phyloP scores from a whole-genome alignment of 1,140 invertebrate species.

The Bombus consobrinus region DNA sequence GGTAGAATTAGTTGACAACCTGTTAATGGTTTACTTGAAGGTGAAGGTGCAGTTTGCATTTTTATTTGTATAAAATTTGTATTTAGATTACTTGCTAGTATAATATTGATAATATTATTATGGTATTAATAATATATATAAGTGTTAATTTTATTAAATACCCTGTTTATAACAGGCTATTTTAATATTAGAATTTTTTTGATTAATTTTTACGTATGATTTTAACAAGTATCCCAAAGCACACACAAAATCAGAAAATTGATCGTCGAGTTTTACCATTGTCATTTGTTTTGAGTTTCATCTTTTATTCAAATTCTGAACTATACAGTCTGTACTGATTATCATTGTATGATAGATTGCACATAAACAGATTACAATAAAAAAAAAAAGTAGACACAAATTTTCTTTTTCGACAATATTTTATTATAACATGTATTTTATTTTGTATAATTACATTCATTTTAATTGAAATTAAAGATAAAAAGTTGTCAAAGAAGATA shows the following conservation, averaged over 20 bases:
- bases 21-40: not conserved
- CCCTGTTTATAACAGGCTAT: not conserved
- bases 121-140: not conserved
- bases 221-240: not conserved
- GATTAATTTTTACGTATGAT: no score
- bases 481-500: not conserved
- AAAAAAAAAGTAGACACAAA: no score
- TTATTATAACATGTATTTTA: not conserved
- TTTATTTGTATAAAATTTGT: not conserved
- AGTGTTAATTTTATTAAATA: no score
- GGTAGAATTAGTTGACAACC: not conserved
- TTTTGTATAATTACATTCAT: no score
- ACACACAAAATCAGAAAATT: not conserved
- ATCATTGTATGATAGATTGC: no score
- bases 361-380: no score
- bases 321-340: no score
- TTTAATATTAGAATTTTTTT: not conserved
- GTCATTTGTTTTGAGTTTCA: conserved; percentile 9
- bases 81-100: not conserved
- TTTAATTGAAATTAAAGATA: not conserved
- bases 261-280: not conserved
- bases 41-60: not conserved
- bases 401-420: no score
- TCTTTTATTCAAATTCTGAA: no score
- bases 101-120: not conserved